Base-by-base conservation (phyloP, 1,140 invertebrate genomes). In the Tetranychus urticae region DNA sequence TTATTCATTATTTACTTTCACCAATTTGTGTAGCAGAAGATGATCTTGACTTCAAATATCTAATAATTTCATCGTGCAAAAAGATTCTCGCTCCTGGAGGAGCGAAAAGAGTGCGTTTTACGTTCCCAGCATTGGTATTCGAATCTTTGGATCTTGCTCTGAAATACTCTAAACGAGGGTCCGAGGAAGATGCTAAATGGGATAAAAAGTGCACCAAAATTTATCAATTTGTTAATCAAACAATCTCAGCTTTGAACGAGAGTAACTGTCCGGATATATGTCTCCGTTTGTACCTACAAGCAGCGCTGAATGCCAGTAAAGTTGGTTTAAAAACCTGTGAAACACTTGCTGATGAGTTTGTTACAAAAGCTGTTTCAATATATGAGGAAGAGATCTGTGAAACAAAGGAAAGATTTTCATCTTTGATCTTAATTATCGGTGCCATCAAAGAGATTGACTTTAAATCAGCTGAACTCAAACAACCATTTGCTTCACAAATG, bases 301-400 rank as follows among this genome's bases (percentile, higher is more conserved):
- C 91, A 2, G 91, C 92, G 0, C 72, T 96, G 56, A 87, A 90
- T 0, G 88, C 93, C 56, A 86, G 87, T 55, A 82, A 86, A 71
- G 91, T 97, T 59, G 79, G 80, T 5, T 97, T 96, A 72, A 85
- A 91, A 65, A 91, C 92, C 70, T 85, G 89, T 70, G 91, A 97
- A 75, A 88, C 89, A 47, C 84, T 97, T 0, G 90, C 92, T 0
- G 98, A 99, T 73, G 94, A 99, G 73, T 99, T 94, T 69, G 47
- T 60, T 36, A 68, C 68, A 35, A 65, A 84, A 78, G 90, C 90
- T 0, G 97, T 98, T 73, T 90, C 90, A 0, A 75, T 99, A 57
- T 97, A 97, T 68, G 94, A 98, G 72, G 94, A 99, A 71, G 94
- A 98, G 74, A 94, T 98, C 67, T 89, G 87, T 7, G 94, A 98